A percentile compares a stretch with the other conserved stretches of the same genome.
These are phyloP conservation scores for Palythoa grandiflora DNA, from an alignment of 92 coral and sea anemone species.

Conservation along the genomic window DNA sequence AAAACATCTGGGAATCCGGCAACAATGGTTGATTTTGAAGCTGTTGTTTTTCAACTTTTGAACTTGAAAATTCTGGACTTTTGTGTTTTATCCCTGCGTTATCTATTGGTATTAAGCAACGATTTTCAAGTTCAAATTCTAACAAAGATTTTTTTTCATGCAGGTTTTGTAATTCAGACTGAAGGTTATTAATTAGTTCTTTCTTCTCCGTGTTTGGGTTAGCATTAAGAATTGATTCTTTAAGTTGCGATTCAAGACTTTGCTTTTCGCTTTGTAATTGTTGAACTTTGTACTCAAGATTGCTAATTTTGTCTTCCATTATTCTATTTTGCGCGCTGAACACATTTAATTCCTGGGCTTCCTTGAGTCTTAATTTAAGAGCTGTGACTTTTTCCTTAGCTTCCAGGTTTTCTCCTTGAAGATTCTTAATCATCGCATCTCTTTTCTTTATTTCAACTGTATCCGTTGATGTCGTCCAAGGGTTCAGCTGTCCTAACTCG, in stretches of 20 bases:
- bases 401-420: constrained; percentile 5
- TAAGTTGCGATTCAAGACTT: constrained; percentile 15
- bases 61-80: background rate
- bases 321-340: background rate
- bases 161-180: constrained; percentile 2
- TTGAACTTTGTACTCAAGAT: constrained; percentile 25
- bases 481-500: constrained; percentile 8
- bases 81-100: background rate
- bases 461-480: constrained; percentile 11
- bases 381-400: constrained; percentile 7
- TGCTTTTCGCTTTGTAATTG: background rate
- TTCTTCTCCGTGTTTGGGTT: background rate
- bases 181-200: background rate
- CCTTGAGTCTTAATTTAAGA: constrained; percentile 24
- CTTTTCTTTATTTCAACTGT: background rate
- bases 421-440: background rate
- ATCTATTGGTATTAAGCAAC: background rate
- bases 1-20: background rate
- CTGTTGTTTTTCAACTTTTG: constrained; percentile 13
- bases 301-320: constrained; percentile 28
- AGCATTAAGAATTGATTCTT: background rate
- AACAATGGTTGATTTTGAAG: background rate
- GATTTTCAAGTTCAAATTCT: background rate
- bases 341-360: background rate
- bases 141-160: constrained; percentile 20